Percentiles rank a stretch among this genome's conserved stretches.
Conservation (phyloP, 2,888 invertebrate genomes). For the Mimumesa dahlbomi region DNA sequence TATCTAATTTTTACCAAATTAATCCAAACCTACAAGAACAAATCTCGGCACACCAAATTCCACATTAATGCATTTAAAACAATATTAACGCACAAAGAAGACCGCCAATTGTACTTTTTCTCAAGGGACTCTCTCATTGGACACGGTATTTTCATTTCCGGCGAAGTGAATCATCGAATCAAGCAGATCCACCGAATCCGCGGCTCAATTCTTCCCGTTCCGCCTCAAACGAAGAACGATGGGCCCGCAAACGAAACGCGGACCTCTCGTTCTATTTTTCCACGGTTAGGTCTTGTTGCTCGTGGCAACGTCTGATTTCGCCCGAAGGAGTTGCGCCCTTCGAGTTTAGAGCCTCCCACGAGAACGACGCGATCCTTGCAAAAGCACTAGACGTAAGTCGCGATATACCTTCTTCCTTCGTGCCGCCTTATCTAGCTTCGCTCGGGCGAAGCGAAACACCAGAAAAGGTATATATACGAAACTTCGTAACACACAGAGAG, state of each 20-base stretch:
- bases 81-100: no score
- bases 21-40: no score
- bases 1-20: no score
- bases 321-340: conserved; percentile 24
- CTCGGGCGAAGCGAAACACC: conserved; percentile 56
- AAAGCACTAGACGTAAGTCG: conserved; percentile 44
- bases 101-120: no score
- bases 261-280: neutral
- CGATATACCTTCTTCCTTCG: conserved; percentile 16
- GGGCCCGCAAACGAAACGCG: neutral
- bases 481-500: neutral
- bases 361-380: conserved; percentile 11
- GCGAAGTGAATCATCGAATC: neutral
- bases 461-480: conserved; percentile 18
- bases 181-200: neutral
- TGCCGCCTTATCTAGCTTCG: conserved; percentile 53
- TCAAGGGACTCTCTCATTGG: neutral
- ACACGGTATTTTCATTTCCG: neutral
- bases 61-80: no score
- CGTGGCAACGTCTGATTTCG: conserved; percentile 15
- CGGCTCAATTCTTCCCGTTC: neutral
- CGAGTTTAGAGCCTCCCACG: conserved; percentile 19
- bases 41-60: no score
- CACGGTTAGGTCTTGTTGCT: neutral
- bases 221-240: neutral